Percentiles rank a stretch among this genome's conserved stretches.
These are phyloP conservation scores for Neosilurus mollespiculum DNA, from an alignment of 2,797 vertebrate genomes.

Conservation along the genomic window DNA sequence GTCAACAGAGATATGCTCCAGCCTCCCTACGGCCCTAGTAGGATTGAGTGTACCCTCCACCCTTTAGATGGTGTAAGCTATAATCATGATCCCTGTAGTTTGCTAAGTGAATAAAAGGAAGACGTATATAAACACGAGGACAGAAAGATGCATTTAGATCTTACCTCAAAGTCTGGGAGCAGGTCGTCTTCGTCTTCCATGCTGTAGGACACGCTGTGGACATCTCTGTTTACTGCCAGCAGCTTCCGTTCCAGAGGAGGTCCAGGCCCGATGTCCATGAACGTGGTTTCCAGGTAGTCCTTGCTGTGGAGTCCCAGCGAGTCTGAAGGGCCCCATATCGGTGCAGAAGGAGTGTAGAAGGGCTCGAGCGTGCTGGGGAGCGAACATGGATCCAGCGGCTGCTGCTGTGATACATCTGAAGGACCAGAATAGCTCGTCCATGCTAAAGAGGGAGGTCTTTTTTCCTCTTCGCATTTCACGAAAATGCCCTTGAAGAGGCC, in stretches of 20 bases:
- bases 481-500: slow-evolving; percentile 68
- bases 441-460: slow-evolving; percentile 64
- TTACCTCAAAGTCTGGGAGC: slow-evolving; percentile 77
- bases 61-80: not conserved
- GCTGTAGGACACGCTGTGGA: slow-evolving; percentile 77
- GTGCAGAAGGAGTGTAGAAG: slow-evolving; percentile 64
- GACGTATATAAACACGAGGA: not conserved
- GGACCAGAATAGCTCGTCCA: slow-evolving; percentile 71
- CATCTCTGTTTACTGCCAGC: slow-evolving; percentile 74
- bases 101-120: not conserved
- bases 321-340: slow-evolving; percentile 72
- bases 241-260: slow-evolving; percentile 75
- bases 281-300: slow-evolving; percentile 83
- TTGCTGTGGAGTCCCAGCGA: slow-evolving; percentile 71
- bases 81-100: not conserved
- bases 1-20: too few relatives aligned
- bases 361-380: slow-evolving; percentile 73
- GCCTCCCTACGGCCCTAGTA: too few relatives aligned
- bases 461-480: slow-evolving; percentile 75
- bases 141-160: not conserved
- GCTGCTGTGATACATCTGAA: slow-evolving; percentile 72
- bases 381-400: slow-evolving; percentile 78
- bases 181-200: slow-evolving; percentile 80
- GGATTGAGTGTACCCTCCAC: not conserved
- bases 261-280: slow-evolving; percentile 75